Evolutionary conservation across 2,797 vertebrate species (phyloP), one percentile per base, ranked within the genome.

Genomic region (Bradypodion pumilum): DNA sequence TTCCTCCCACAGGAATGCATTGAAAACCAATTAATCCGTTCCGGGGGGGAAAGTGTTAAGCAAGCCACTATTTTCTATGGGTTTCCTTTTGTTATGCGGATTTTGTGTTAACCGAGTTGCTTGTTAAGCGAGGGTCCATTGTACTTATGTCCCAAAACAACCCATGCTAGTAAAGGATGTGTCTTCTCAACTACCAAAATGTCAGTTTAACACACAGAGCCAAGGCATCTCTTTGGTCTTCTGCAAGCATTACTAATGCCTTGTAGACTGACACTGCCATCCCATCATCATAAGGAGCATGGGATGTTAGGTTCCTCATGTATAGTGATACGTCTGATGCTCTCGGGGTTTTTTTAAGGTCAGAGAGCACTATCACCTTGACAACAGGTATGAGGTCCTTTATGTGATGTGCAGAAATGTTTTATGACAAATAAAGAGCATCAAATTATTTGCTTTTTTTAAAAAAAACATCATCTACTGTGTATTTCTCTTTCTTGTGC

Each of bases 361-460:
- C 52, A 16, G 16, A n/a, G 15, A 52, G 5, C 52, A 56, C 52
- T 15, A 56, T 56, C 52, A 56, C 52, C 52, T 56, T 56, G 52
- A 56, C 52, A 84, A 29, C 9, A 27, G 86, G 65, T 72, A 68
- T 37, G 59, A 1, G 37, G 1, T 72, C 91, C 78, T 86, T 90
- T 60, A 77, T 42, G 4, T 8, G 85, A 83, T 69, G 9, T 0
- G 0, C 0, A 0, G 52, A 15, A 72, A 79, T 69, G 66, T 66
- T 69, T 88, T 40, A 87, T 65, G 89, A 88, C 83, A 82, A 87
- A 88, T 90, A 78, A 90, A 80, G 82, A 12, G 74, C 74, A 74
- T 49, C 85, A 91, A 90, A 63, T 91, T 92, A 84, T 56, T 85
- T 82, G 63, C 82, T 87, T 89, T 37, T 70, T 83, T 19, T 81